These are phyloP conservation scores for Perizoma affinitatum DNA, from an alignment of 2,888 invertebrate genomes.

Conservation along the genomic window DNA sequence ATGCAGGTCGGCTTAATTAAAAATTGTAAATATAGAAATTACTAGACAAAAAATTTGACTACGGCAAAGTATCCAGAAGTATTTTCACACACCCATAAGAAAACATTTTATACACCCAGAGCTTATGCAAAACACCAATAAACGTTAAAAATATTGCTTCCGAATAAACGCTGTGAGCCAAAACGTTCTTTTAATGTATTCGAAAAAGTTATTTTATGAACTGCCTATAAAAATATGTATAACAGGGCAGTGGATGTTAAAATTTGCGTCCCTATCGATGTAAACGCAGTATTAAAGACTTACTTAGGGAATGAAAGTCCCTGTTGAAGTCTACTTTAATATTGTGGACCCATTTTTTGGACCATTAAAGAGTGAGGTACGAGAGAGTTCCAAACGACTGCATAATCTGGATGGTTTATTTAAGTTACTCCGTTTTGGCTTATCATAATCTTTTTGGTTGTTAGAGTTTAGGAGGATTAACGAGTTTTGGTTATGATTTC, in stretches of 20 bases:
- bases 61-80: background rate
- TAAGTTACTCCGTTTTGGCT: conserved; percentile 49
- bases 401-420: conserved; percentile 55
- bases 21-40: conserved; percentile 15
- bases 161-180: conserved; percentile 61
- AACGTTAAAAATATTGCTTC: conserved; percentile 73
- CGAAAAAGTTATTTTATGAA: conserved; percentile 76
- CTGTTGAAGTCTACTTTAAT: conserved; percentile 64
- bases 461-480: conserved; percentile 49
- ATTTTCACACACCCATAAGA: conserved; percentile 42
- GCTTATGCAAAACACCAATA: conserved; percentile 75
- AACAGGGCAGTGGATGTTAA: conserved; percentile 72
- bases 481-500: conserved; percentile 39
- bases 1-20: conserved; percentile 18
- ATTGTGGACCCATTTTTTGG: conserved; percentile 63
- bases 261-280: conserved; percentile 69
- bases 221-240: conserved; percentile 74
- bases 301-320: conserved; percentile 46
- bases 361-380: conserved; percentile 52
- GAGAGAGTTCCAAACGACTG: conserved; percentile 55
- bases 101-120: conserved; percentile 51
- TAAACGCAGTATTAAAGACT: conserved; percentile 57
- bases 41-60: conserved; percentile 9
- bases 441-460: conserved; percentile 54
- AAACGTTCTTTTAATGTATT: conserved; percentile 73